Evolutionary conservation across 2,797 vertebrate genomes (phyloP).

Genomic region (Peromyscus aztecus): DNA sequence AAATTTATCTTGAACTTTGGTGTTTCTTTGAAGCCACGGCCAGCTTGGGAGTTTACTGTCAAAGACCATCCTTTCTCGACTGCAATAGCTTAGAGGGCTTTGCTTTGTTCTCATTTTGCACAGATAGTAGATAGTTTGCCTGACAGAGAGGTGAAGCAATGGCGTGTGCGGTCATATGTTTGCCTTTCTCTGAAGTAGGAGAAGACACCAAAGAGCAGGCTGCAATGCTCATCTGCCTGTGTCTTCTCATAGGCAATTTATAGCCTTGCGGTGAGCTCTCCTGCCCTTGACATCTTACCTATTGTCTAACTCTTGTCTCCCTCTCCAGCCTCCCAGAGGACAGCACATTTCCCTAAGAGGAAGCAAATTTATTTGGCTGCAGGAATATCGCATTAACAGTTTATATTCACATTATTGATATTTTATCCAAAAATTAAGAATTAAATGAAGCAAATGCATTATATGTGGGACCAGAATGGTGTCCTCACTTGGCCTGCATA

Average conservation of each 20-base stretch:
- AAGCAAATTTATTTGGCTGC: background rate
- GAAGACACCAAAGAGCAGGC: background rate
- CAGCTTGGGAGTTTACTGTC: background rate
- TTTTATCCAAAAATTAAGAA: conserved; percentile 42
- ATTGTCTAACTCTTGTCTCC: background rate
- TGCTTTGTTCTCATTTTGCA: background rate
- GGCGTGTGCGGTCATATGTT: background rate
- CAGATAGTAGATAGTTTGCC: background rate
- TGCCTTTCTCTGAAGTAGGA: background rate
- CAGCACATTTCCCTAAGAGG: background rate
- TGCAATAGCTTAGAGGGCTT: background rate
- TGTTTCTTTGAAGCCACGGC: conserved; percentile 18
- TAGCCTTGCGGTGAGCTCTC: background rate
- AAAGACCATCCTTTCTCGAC: background rate
- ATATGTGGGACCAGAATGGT: background rate
- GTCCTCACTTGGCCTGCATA: background rate
- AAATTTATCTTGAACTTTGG: background rate
- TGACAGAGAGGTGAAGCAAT: background rate
- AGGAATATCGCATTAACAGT: background rate
- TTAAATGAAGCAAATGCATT: conserved; percentile 5
- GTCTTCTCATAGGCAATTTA: background rate
- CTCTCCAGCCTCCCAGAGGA: background rate
- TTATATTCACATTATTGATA: conserved; percentile 17
- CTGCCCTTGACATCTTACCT: background rate
- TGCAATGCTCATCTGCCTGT: background rate